A percentile compares a stretch with the other conserved stretches of the same genome.
These are phyloP conservation scores for Falcaria lacertinaria DNA, from an alignment of 2,888 invertebrate species.

Conservation along the genomic window DNA sequence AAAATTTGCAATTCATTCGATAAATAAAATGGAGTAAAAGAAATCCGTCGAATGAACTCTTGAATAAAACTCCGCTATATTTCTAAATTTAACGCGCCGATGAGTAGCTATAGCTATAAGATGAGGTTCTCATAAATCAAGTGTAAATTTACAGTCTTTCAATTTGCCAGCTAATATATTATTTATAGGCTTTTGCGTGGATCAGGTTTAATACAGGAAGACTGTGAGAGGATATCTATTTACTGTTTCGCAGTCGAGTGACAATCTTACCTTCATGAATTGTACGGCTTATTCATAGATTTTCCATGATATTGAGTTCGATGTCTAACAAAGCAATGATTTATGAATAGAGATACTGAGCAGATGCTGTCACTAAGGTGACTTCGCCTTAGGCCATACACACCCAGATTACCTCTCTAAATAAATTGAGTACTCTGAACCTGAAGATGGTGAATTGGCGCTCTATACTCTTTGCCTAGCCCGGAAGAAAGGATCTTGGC, in stretches of 20 bases:
- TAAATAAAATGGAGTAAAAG: conserved; percentile 4
- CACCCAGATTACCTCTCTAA: too few species aligned
- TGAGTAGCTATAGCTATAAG: conserved; percentile 5
- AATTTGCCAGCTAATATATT: conserved; percentile 31
- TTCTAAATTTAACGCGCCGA: conserved; percentile 7
- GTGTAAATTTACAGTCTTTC: conserved; percentile 29
- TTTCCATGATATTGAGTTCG: too few species aligned
- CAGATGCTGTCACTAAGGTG: too few species aligned
- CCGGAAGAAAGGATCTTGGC: too few species aligned
- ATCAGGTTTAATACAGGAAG: conserved; percentile 18
- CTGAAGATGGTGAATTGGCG: too few species aligned
- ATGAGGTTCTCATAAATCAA: conserved; percentile 32
- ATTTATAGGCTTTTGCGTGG: conserved; percentile 19
- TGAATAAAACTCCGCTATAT: conserved; percentile 3
- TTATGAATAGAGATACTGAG: too few species aligned
- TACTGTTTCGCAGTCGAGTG: conserved; percentile 12
- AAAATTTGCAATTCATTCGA: conserved; percentile 8
- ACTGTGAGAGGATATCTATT: conserved; percentile 10
- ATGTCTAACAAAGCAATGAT: too few species aligned
- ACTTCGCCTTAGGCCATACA: too few species aligned
- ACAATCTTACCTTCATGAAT: conserved; percentile 22
- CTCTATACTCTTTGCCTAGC: too few species aligned
- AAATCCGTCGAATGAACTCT: not conserved
- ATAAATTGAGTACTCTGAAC: too few species aligned
- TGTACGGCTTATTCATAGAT: conserved; percentile 20